Evolutionary conservation across 2,888 invertebrate genomes (phyloP).

Genomic region (Nezara viridula): DNA sequence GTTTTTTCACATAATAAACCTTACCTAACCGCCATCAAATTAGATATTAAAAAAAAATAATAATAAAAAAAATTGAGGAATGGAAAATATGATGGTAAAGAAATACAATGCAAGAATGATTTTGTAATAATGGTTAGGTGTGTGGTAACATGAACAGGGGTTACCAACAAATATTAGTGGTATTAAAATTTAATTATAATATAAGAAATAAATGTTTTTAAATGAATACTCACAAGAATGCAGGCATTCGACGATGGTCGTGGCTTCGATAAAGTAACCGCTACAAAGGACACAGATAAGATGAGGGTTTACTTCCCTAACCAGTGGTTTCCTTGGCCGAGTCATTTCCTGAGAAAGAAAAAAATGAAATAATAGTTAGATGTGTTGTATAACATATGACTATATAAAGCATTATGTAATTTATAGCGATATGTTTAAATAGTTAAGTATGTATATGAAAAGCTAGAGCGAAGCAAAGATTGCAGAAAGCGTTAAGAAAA

Average conservation of each 20-base stretch:
- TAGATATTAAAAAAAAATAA: no score
- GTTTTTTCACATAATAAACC: no score
- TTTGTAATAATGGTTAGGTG: no score
- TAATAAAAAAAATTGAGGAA: no score
- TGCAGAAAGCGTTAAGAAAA: not conserved
- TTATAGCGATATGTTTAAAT: no score
- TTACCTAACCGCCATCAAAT: no score
- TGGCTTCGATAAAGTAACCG: constrained; percentile 83
- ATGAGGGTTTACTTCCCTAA: constrained; percentile 76
- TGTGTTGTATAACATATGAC: not conserved
- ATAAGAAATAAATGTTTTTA: not conserved
- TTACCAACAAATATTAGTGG: no score
- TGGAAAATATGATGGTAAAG: no score
- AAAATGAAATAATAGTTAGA: not conserved
- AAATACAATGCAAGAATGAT: no score
- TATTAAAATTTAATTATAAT: no score
- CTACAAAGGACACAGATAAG: constrained; percentile 80
- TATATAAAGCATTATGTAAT: no score
- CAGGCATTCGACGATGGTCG: constrained; percentile 84
- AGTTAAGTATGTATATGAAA: not conserved
- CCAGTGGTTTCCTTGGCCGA: constrained; percentile 63
- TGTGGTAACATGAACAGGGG: no score
- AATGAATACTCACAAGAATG: constrained; percentile 76
- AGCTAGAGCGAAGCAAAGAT: not conserved
- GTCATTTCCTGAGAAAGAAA: constrained; percentile 49